phyloP scores from a whole-genome alignment of 2,888 invertebrate genomes.

The Imbricaverruca yamaguchii region DNA sequence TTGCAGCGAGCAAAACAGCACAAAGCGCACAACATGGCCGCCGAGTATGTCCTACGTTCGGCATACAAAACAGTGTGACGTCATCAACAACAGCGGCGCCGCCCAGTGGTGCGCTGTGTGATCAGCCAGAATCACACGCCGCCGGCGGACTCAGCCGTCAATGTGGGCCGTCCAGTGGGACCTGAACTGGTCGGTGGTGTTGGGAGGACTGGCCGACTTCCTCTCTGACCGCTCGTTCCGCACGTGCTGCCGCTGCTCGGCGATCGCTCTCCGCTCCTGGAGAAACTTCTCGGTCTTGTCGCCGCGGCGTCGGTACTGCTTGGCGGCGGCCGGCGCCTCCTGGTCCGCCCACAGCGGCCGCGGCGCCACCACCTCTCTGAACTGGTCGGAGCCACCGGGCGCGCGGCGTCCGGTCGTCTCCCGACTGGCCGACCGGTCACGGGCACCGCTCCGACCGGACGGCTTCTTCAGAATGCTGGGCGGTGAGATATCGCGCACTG shows the following conservation, averaged over 20 bases:
- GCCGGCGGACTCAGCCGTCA: no score
- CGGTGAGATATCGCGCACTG: not conserved
- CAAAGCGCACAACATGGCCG: no score
- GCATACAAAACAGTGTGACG: no score
- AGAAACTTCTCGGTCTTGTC: not conserved
- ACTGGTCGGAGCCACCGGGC: not conserved
- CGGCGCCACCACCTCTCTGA: not conserved
- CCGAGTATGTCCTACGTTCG: no score
- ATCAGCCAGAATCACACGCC: no score
- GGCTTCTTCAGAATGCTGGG: not conserved
- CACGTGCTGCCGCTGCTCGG: not conserved
- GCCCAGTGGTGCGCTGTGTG: no score
- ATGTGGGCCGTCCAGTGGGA: slow-evolving; percentile 6
- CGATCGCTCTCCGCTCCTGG: not conserved
- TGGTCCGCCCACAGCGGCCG: not conserved
- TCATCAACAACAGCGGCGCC: no score
- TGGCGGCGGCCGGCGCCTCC: not conserved
- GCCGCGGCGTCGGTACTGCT: not conserved
- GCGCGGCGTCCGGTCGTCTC: not conserved
- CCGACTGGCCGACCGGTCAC: not conserved
- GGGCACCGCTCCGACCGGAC: not conserved
- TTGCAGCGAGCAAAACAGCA: no score
- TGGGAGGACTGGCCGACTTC: not conserved
- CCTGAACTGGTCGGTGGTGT: not conserved
- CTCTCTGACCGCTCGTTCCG: not conserved